Percentiles rank a stretch among this genome's conserved stretches.
These are phyloP conservation scores for Lepus americanus DNA, from an alignment of 2,113 vertebrate species.

Conservation along the genomic window DNA sequence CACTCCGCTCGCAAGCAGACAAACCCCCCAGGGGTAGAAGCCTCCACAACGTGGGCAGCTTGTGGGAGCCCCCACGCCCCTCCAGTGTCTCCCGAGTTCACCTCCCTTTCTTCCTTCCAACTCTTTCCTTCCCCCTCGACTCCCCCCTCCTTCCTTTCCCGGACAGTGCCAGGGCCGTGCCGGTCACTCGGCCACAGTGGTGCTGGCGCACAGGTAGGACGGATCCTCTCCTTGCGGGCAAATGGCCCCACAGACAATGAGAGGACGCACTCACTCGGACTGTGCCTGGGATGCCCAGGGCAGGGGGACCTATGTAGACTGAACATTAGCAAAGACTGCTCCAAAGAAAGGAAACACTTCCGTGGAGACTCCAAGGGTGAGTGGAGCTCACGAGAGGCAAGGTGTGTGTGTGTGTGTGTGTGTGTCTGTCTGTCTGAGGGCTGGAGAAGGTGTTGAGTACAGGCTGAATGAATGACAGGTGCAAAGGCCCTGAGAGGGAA, in stretches of 20 bases:
- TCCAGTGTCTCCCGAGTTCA: neutral
- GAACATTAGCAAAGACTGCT: neutral
- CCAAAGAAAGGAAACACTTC: neutral
- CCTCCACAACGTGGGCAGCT: too few relatives aligned
- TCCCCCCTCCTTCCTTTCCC: neutral
- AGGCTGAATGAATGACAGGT: neutral
- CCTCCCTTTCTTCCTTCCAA: neutral
- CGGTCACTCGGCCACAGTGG: accelerated
- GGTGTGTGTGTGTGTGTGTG: neutral
- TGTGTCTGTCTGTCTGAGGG: neutral
- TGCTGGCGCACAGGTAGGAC: accelerated
- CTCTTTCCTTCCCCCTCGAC: neutral
- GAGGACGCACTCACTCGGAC: neutral
- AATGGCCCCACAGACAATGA: neutral
- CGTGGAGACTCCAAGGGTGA: neutral
- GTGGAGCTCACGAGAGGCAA: neutral
- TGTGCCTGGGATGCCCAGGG: neutral
- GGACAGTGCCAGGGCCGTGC: accelerated
- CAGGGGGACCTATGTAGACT: neutral
- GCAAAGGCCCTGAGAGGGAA: neutral
- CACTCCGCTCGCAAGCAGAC: too few relatives aligned
- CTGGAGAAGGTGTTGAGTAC: neutral
- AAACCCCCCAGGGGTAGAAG: too few relatives aligned
- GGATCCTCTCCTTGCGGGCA: neutral
- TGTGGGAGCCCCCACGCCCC: accelerated